Evolutionary conservation across 2,888 invertebrate species (phyloP), one percentile per base, ranked within the genome.

Genomic region (Lasioglossum morio): DNA sequence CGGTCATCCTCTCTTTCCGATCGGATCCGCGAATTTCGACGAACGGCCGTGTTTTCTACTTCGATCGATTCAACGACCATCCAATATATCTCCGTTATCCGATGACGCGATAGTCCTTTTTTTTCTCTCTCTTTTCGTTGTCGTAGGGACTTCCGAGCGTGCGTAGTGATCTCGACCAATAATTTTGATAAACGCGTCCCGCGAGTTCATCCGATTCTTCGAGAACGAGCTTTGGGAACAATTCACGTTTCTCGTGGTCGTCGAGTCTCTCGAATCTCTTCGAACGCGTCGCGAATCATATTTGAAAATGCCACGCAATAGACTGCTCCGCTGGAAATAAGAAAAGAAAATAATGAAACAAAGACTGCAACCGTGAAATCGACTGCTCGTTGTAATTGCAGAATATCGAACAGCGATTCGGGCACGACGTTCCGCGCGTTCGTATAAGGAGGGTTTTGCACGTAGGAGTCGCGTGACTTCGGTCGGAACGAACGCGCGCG

Each of bases 81-180:
- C 16, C 23, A 19, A 30, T 14, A 4, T 30, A 60, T 48, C 30
- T 34, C 43, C 19, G 27, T 37, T 63, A 60, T 19, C 19, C 19
- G 30, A 63, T 63, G 16, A 63, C 7, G 16, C 30, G 30, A 30
- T 63, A 16, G 16, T 63, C 30, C 27, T 63, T 19, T 30, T 30
- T 16, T 12, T 23, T 69, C 37, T 4, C 2, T 69, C 37, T 4
- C 2, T 63, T 16, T 63, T 30, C 2, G 2, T 30, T 27, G 14
- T 16, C 16, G 14, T 30, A 30, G 16, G 16, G 27, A 5, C 43
- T 43, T 43, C 43, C 43, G 43, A 43, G 43, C 63, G n/a, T 60
- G 75, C 57, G 79, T 72, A 85, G 72, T 73, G 84, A 85, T 84
- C 81, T 76, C 81, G 81, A 85, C 85, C 86, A 85, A 81, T 86